A percentile compares a stretch with the other conserved stretches of the same genome.
Conservation (phyloP, 92 coral and sea anemone genomes). For the Hydrozoanthus gracilis region DNA sequence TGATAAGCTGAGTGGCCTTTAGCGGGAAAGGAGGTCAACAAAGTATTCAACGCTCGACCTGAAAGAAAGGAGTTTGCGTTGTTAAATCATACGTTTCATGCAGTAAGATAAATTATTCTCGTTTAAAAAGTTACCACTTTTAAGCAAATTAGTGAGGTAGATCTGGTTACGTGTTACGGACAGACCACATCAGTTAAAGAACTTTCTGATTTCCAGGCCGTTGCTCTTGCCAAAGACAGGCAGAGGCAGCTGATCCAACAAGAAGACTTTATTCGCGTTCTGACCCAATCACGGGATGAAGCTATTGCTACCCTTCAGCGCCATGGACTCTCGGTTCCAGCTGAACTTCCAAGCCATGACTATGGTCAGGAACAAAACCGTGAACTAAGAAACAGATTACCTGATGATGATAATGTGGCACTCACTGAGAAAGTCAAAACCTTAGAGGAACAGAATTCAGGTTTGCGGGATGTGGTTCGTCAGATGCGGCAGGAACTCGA, state of each 20-base stretch:
- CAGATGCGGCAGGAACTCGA: constrained; percentile 98
- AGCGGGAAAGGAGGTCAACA: too few species aligned
- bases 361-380: constrained; percentile 13
- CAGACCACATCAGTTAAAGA: too few species aligned
- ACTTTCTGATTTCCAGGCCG: constrained; percentile 54
- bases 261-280: constrained; percentile 81
- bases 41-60: too few species aligned
- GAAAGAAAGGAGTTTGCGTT: too few species aligned
- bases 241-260: constrained; percentile 81
- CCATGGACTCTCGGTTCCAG: constrained; percentile 92
- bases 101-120: too few species aligned
- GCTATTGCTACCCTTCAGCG: constrained; percentile 87
- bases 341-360: constrained; percentile 80
- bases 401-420: constrained; percentile 27
- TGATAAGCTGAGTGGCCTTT: too few species aligned
- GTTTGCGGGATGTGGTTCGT: constrained; percentile 80
- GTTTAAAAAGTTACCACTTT: too few species aligned
- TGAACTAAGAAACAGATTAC: not conserved
- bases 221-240: constrained; percentile 79
- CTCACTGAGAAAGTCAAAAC: constrained; percentile 53
- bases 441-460: constrained; percentile 73
- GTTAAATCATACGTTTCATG: too few species aligned
- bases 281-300: constrained; percentile 90
- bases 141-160: too few species aligned
- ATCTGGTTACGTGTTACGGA: too few species aligned